Evolutionary conservation across 2,797 vertebrate genomes (phyloP).

Genomic region (Clarias fuscus): DNA sequence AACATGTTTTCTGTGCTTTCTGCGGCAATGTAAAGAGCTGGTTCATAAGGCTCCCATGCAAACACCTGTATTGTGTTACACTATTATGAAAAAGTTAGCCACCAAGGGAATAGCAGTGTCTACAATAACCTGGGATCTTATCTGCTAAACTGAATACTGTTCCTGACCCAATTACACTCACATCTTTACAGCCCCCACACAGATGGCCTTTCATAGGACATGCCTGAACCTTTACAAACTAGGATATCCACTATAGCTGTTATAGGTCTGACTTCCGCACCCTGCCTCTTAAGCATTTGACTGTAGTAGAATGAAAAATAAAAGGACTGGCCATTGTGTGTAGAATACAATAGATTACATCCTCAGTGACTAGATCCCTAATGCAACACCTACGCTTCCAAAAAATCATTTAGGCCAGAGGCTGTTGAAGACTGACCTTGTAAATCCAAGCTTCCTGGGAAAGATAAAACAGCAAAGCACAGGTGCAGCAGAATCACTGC

Average conservation of each 20-base stretch:
- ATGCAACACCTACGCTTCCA: slow-evolving; percentile 48
- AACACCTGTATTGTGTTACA: slow-evolving; percentile 40
- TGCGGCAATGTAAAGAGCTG: slow-evolving; percentile 18
- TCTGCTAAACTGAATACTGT: slow-evolving; percentile 17
- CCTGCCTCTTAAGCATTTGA: slow-evolving; percentile 20
- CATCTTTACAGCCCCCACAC: slow-evolving; percentile 31
- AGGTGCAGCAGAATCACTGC: slow-evolving; percentile 48
- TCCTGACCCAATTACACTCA: slow-evolving; percentile 26
- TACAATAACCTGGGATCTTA: slow-evolving; percentile 43
- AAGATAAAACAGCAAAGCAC: slow-evolving; percentile 42
- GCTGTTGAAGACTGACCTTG: slow-evolving; percentile 45
- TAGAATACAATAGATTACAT: slow-evolving; percentile 49
- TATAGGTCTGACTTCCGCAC: slow-evolving; percentile 27
- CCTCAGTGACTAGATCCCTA: slow-evolving; percentile 43
- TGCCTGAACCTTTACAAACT: slow-evolving; percentile 19
- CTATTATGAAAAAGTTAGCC: slow-evolving; percentile 41
- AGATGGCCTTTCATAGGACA: slow-evolving; percentile 36
- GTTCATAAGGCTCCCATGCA: slow-evolving; percentile 41
- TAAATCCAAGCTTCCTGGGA: slow-evolving; percentile 51
- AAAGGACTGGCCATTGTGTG: slow-evolving; percentile 48
- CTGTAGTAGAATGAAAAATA: background rate
- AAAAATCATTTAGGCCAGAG: slow-evolving; percentile 23
- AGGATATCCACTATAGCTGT: slow-evolving; percentile 19
- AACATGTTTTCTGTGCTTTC: slow-evolving; percentile 3
- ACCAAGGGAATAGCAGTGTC: slow-evolving; percentile 32